Evolutionary conservation across 2,113 vertebrate species (phyloP).

Genomic region (Gyps fulvus): DNA sequence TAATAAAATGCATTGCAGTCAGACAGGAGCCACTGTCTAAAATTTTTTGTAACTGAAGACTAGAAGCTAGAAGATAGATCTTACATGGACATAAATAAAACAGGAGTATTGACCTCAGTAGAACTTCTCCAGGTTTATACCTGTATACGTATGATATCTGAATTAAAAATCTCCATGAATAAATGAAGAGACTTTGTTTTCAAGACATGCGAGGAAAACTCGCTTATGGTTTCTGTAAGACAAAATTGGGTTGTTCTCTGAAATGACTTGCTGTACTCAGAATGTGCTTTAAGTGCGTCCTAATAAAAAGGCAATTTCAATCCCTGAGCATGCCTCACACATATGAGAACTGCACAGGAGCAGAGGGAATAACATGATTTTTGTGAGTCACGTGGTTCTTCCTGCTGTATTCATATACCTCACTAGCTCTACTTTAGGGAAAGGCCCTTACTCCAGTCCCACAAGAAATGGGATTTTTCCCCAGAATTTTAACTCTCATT

Average conservation of each 20-base stretch:
- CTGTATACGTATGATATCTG: background rate
- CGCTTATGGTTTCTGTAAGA: background rate
- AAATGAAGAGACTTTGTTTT: background rate
- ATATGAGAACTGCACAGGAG: background rate
- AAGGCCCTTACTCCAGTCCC: background rate
- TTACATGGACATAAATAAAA: background rate
- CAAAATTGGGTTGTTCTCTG: background rate
- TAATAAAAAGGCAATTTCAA: background rate
- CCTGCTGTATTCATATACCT: background rate
- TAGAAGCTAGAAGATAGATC: background rate
- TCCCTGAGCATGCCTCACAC: background rate
- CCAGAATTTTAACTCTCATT: background rate
- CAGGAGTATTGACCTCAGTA: background rate
- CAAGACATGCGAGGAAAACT: background rate
- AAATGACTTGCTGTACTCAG: background rate
- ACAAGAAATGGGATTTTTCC: background rate
- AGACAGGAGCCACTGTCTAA: background rate
- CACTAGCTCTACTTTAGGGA: background rate
- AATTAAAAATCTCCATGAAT: background rate
- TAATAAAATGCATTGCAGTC: background rate
- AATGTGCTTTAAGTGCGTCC: background rate
- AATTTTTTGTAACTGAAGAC: background rate
- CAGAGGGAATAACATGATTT: background rate
- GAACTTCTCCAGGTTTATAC: background rate
- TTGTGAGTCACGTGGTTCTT: background rate